Evolutionary conservation across 1,140 invertebrate species (phyloP).

Genomic region (Pseudomyrmex sp.): DNA sequence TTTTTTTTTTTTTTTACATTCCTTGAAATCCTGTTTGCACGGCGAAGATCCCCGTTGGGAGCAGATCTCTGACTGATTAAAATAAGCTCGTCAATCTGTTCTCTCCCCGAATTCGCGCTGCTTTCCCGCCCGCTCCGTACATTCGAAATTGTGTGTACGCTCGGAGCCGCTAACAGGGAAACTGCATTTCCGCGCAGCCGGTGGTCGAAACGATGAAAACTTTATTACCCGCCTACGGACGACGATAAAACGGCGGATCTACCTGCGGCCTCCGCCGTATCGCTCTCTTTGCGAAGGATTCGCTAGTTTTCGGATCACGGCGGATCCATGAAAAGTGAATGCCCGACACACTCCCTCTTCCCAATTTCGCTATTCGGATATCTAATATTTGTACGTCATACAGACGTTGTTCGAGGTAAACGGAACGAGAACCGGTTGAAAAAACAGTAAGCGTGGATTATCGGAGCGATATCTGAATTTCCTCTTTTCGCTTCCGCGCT

Average conservation of each 20-base stretch:
- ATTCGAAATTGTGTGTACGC: conserved; percentile 42
- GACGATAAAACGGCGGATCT: conserved; percentile 56
- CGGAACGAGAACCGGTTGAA: conserved; percentile 16
- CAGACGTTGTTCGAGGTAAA: conserved; percentile 29
- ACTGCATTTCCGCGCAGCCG: conserved; percentile 61
- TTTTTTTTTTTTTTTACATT: background rate
- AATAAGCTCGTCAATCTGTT: conserved; percentile 20
- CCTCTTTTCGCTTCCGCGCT: background rate
- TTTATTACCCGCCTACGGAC: conserved; percentile 56
- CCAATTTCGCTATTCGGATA: background rate
- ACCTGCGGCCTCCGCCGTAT: conserved; percentile 25
- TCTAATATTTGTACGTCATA: conserved; percentile 50
- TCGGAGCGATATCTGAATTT: background rate
- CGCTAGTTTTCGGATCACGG: conserved; percentile 18
- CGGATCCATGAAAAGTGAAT: conserved; percentile 38
- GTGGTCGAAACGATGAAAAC: conserved; percentile 62
- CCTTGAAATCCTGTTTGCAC: conserved; percentile 12
- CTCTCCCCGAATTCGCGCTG: conserved; percentile 1
- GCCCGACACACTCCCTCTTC: background rate
- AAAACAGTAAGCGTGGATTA: conserved; percentile 36
- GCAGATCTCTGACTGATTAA: conserved; percentile 42
- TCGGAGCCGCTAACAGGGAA: conserved; percentile 53
- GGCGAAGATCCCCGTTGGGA: background rate
- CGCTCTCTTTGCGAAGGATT: conserved; percentile 25
- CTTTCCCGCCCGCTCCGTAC: conserved; percentile 10